Evolutionary conservation across 1,140 invertebrate species (phyloP), one percentile per base, ranked within the genome.

Genomic region (Drosophila novamexicana): DNA sequence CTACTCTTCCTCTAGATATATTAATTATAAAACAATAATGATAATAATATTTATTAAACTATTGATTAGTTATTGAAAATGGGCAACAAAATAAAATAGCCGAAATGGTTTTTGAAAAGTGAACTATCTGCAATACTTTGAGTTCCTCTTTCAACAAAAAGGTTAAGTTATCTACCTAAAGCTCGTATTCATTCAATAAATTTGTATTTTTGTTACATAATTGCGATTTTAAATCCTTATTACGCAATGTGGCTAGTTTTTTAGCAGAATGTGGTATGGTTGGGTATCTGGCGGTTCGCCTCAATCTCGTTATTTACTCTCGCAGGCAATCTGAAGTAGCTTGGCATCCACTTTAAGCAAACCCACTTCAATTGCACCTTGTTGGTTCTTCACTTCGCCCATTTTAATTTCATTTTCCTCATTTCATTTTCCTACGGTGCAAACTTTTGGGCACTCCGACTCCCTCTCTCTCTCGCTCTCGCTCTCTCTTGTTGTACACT

Each of bases 321-420:
- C 6, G n/a, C 36, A 18, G 40, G 49, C 39, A 37, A 56, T 49
- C 44, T 64, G 37, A 65, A 36, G 37, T 67, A 39, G 47, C 53
- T 32, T 14, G 37, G 53, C 14, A 59, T 34, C 14, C 70, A 67
- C 56, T 68, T 68, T 47, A 61, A 68, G 56, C 18, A 37, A 74
- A 54, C n/a, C 65, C 66, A 62, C 40, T 69, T 57, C 40, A 62
- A 56, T 56, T 69, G 65, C 71, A 74, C 65, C 71, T 74, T 69
- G 71, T 69, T 74, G 71, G 65, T 39, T 74, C 71, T 74, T 62
- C 58, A 64, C 53, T 70, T 75, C 32, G 66, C 44, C 72, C 66
- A 63, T 72, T 75, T 75, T 75, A 75, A 75, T 75, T 75, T 70
- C 61, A 75, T 75, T 75, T 71, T 75, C 61, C 54, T 70, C 61